Evolutionary conservation across 2,888 invertebrate genomes (phyloP).

Genomic region (Nineta flava): DNA sequence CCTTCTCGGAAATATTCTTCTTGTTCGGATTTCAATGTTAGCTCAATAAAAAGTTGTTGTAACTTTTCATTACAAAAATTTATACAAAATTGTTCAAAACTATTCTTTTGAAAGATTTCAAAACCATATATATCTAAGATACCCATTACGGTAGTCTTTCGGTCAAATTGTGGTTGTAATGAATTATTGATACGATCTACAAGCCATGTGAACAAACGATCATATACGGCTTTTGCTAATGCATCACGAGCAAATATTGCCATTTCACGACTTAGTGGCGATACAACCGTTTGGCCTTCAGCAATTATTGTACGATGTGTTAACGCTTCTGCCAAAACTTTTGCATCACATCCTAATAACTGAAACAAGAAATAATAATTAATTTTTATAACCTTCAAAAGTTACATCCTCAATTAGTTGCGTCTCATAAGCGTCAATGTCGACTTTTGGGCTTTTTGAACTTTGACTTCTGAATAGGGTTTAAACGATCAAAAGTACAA

Average conservation of each 20-base stretch:
- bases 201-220: conserved; percentile 81
- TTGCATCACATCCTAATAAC: conserved; percentile 56
- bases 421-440: too few species aligned
- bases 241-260: conserved; percentile 80
- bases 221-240: conserved; percentile 80
- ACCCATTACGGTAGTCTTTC: conserved; percentile 60
- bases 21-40: conserved; percentile 82
- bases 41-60: conserved; percentile 83
- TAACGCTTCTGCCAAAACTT: conserved; percentile 51
- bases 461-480: too few species aligned
- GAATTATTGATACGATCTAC: conserved; percentile 66
- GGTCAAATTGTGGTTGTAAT: conserved; percentile 38
- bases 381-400: not conserved
- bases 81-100: conserved; percentile 85
- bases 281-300: conserved; percentile 64
- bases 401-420: not conserved
- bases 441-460: too few species aligned
- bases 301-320: conserved; percentile 79
- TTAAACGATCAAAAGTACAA: too few species aligned
- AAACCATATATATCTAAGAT: conserved; percentile 91
- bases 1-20: conserved; percentile 84
- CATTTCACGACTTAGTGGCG: conserved; percentile 64
- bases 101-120: conserved; percentile 81
- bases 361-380: conserved; percentile 23
- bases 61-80: conserved; percentile 93